These are phyloP conservation scores for Chrysocyon brachyurus DNA, from an alignment of 2,797 vertebrate species.

Conservation along the genomic window DNA sequence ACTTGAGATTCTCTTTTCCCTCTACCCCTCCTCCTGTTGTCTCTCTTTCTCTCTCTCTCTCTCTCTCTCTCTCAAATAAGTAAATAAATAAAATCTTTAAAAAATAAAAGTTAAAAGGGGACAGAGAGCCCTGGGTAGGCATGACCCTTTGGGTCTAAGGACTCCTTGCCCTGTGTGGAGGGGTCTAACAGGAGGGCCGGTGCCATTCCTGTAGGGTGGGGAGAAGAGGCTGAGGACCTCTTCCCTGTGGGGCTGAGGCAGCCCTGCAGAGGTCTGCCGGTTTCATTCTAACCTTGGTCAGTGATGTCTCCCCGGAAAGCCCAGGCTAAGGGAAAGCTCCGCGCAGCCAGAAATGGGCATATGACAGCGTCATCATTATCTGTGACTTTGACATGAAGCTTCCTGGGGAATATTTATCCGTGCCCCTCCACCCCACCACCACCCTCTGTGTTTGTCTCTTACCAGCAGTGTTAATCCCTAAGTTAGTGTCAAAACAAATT, in stretches of 20 bases:
- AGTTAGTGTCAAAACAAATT: neutral
- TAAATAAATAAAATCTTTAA: neutral
- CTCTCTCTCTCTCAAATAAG: neutral
- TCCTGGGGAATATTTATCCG: neutral
- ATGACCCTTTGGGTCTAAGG: neutral
- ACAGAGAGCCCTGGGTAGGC: neutral
- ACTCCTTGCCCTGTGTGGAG: neutral
- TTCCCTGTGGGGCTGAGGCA: neutral
- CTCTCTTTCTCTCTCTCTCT: neutral
- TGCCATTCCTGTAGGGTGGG: neutral
- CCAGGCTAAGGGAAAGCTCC: neutral
- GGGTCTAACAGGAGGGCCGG: neutral
- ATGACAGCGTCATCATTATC: rapidly evolving
- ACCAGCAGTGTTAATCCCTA: neutral
- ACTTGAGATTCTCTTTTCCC: neutral
- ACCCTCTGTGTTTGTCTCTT: neutral
- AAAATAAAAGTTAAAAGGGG: neutral
- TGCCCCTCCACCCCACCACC: neutral
- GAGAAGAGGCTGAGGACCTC: neutral
- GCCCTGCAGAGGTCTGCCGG: neutral
- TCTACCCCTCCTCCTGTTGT: too few species aligned
- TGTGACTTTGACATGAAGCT: neutral
- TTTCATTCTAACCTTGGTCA: neutral
- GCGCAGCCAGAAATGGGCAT: neutral
- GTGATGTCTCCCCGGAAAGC: neutral